A percentile compares a stretch with the other conserved stretches of the same genome.
Evolutionary conservation across 2,888 invertebrate species (phyloP).

Genomic region (Apodemia hepburni): DNA sequence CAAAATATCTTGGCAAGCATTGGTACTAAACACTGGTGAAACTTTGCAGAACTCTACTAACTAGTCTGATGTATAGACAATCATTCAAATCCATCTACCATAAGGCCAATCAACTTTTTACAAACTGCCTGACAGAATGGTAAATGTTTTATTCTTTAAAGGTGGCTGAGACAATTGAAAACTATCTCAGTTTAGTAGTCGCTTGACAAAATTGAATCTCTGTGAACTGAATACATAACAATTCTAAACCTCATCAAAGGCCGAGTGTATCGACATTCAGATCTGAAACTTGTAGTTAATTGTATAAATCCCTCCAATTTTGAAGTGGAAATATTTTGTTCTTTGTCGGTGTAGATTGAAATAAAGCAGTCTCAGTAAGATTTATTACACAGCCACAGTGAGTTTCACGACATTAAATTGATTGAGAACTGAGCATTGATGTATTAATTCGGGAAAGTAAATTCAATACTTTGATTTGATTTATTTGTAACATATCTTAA

Average conservation of each 20-base stretch:
- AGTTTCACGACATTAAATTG: constrained; percentile 31
- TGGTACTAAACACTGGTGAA: no score
- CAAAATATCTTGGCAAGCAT: no score
- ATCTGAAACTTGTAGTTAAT: constrained; percentile 46
- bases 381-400: constrained; percentile 55
- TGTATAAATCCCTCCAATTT: constrained; percentile 70
- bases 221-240: constrained; percentile 7
- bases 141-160: not conserved
- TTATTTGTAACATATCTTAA: no score
- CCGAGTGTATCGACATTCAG: constrained; percentile 62
- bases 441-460: constrained; percentile 3
- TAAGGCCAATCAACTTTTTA: no score
- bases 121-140: no score
- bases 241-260: constrained; percentile 70
- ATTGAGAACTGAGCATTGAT: constrained; percentile 19
- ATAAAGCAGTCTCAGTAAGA: constrained; percentile 54
- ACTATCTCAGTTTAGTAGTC: not conserved
- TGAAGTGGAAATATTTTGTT: constrained; percentile 61
- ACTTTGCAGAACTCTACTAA: no score
- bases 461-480: not conserved
- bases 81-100: no score
- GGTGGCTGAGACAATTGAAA: not conserved
- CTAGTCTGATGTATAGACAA: no score
- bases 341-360: constrained; percentile 49
- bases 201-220: not conserved